Conservation (phyloP, 2,888 invertebrate species). For the Pandemis heparana region DNA sequence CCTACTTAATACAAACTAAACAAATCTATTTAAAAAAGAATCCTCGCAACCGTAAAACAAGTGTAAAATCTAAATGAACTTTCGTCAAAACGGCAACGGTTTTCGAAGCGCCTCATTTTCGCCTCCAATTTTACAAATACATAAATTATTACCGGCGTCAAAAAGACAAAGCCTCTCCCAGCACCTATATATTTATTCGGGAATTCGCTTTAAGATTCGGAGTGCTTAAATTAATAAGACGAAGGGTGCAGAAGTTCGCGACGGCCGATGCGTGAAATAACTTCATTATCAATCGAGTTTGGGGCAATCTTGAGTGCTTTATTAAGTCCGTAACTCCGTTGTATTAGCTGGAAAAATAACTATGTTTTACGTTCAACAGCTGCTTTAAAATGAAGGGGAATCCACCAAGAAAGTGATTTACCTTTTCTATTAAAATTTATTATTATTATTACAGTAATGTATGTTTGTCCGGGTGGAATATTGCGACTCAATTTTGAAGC, state of each 20-base stretch:
- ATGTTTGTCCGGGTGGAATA: too few relatives aligned
- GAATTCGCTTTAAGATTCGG: neutral
- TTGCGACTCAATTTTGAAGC: too few relatives aligned
- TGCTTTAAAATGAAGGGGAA: too few relatives aligned
- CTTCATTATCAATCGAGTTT: slow-evolving; percentile 2
- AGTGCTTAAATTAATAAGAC: neutral
- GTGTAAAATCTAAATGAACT: too few relatives aligned
- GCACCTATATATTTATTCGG: neutral
- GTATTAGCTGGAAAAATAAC: neutral
- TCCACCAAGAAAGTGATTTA: too few relatives aligned
- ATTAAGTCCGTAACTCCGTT: neutral
- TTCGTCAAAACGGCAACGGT: neutral
- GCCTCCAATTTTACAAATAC: neutral
- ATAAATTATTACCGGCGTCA: neutral
- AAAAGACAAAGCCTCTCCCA: neutral
- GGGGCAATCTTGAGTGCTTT: neutral
- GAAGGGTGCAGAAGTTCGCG: neutral
- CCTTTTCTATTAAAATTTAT: too few relatives aligned
- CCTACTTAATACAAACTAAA: too few relatives aligned
- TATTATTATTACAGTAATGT: too few relatives aligned
- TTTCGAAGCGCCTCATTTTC: neutral
- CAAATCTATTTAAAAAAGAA: too few relatives aligned
- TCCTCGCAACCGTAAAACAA: too few relatives aligned
- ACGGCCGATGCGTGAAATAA: slow-evolving; percentile 1
- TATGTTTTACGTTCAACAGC: too few relatives aligned